Evolutionary conservation across 2,797 vertebrate species (phyloP).

Genomic region (Notolepis coatsorum): DNA sequence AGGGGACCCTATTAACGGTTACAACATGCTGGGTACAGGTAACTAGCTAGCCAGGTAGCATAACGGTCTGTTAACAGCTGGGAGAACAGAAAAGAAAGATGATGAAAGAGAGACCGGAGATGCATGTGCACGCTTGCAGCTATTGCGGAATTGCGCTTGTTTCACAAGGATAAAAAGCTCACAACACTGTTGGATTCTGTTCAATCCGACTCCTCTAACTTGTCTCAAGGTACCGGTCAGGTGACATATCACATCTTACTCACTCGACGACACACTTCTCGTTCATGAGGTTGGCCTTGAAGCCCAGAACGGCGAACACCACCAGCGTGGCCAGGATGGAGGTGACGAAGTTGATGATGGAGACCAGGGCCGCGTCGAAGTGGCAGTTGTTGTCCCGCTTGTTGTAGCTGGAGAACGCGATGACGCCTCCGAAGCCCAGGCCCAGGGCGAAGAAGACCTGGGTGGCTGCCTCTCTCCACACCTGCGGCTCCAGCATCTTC

Average conservation of each 20-base stretch:
- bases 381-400: constrained; percentile 99
- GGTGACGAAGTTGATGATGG: constrained; percentile 96
- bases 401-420: constrained; percentile 99
- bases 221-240: too few relatives aligned
- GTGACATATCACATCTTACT: constrained; percentile 48
- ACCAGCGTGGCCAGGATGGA: constrained; percentile 96
- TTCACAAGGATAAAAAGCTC: too few relatives aligned
- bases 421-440: constrained; percentile 96
- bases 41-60: too few relatives aligned
- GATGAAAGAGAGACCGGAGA: too few relatives aligned
- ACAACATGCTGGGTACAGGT: too few relatives aligned
- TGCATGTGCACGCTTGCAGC: too few relatives aligned
- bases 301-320: constrained; percentile 97
- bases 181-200: too few relatives aligned
- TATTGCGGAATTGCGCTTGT: too few relatives aligned
- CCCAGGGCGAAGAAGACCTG: constrained; percentile 98
- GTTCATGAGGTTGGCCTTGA: constrained; percentile 98
- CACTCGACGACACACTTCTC: constrained; percentile 98
- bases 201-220: too few relatives aligned
- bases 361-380: constrained; percentile 94
- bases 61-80: too few relatives aligned
- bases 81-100: too few relatives aligned
- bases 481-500: constrained; percentile 97
- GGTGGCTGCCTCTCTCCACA: constrained; percentile 97
- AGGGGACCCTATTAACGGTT: too few relatives aligned